A percentile compares a stretch with the other conserved stretches of the same genome.
Conservation (phyloP, 2,797 vertebrate genomes). For the Myiotriccus ornatus region DNA sequence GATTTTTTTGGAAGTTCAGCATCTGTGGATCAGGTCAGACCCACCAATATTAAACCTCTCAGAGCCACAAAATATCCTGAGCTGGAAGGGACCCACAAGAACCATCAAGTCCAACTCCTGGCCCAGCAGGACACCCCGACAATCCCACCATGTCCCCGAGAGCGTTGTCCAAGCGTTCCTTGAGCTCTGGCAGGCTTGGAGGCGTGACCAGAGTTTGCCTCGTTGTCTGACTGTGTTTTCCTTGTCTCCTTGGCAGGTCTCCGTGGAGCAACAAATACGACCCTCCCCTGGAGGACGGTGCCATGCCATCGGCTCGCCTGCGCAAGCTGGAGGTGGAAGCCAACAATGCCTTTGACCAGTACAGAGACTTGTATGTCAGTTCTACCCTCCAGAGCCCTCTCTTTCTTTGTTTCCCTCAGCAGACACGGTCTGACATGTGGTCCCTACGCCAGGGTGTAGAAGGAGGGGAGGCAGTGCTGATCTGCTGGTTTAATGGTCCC, state of each 20-base stretch:
- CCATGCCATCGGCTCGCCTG: conserved; percentile 96
- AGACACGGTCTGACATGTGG: background rate
- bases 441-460: accelerated
- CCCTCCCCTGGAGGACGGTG: conserved; percentile 96
- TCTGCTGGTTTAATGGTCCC: background rate
- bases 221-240: background rate
- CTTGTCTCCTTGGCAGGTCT: conserved; percentile 79
- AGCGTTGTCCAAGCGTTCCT: accelerated
- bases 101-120: background rate
- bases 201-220: background rate
- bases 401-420: background rate
- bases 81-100: background rate
- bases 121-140: background rate
- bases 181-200: background rate
- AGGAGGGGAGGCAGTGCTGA: background rate
- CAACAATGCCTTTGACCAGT: conserved; percentile 99
- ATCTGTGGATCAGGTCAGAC: background rate
- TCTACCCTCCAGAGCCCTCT: conserved; percentile 20
- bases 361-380: conserved; percentile 95
- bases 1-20: background rate
- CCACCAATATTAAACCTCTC: accelerated
- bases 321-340: conserved; percentile 98
- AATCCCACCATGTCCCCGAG: background rate
- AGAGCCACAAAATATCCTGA: background rate
- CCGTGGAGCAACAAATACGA: conserved; percentile 99